These are phyloP conservation scores for Tamandua tetradactyla DNA, from an alignment of 2,797 vertebrate species.

Conservation along the genomic window DNA sequence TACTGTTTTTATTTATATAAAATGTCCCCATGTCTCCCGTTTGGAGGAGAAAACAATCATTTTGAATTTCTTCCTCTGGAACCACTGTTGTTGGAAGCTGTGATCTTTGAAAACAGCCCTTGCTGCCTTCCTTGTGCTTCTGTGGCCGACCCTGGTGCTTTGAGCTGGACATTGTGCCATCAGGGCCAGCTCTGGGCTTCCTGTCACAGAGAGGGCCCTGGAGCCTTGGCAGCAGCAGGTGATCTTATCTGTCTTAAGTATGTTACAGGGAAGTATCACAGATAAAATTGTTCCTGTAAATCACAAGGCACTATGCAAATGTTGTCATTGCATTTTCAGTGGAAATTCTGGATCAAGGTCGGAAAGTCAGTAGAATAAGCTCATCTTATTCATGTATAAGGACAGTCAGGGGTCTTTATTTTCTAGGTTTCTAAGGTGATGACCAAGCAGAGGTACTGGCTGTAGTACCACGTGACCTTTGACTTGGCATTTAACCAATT, in stretches of 20 bases:
- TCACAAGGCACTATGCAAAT: neutral
- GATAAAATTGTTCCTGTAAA: neutral
- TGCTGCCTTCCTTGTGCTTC: neutral
- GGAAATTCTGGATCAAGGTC: neutral
- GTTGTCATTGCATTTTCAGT: neutral
- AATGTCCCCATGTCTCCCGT: neutral
- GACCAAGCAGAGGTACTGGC: neutral
- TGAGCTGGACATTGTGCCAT: neutral
- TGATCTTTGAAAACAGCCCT: neutral
- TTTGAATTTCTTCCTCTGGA: conserved; percentile 7
- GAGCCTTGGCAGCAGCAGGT: neutral
- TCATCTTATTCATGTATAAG: neutral
- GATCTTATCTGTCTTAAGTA: neutral
- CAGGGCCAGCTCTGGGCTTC: neutral
- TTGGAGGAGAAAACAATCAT: neutral
- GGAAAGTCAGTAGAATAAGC: neutral
- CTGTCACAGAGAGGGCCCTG: neutral
- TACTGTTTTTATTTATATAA: neutral
- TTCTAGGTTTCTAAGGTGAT: neutral
- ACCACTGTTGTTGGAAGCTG: neutral
- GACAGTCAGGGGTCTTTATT: neutral
- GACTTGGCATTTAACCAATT: neutral
- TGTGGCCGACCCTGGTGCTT: neutral
- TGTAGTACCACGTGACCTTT: neutral
- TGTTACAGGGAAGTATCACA: neutral